Evolutionary conservation across 2,113 vertebrate species (phyloP).

Genomic region (Arenaria interpres): DNA sequence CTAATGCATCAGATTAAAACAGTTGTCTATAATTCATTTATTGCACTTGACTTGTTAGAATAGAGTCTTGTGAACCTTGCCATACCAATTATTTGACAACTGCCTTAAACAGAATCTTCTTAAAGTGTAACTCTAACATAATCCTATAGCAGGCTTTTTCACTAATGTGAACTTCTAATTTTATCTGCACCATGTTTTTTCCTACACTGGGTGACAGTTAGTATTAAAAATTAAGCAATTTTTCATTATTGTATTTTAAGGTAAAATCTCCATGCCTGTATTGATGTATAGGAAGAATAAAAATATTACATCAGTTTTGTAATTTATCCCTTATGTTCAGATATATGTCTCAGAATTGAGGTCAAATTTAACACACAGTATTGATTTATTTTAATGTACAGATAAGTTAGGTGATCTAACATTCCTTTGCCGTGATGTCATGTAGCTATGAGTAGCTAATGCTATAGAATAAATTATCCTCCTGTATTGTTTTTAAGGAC

Average conservation of each 20-base stretch:
- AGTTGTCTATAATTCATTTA: not conserved
- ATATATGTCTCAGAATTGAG: not conserved
- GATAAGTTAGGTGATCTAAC: not conserved
- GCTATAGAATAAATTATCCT: not conserved
- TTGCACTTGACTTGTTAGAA: not conserved
- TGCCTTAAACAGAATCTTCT: not conserved
- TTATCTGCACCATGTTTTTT: not conserved
- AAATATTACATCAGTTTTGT: not conserved
- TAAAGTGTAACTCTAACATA: not conserved
- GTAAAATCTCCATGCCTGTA: not conserved
- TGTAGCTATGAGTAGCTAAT: not conserved
- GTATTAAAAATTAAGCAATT: not conserved
- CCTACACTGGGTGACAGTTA: not conserved
- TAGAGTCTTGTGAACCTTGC: not conserved
- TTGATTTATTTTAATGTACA: not conserved
- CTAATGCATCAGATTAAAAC: not conserved
- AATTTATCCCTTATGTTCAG: not conserved
- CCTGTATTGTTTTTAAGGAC: not conserved
- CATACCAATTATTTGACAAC: not conserved
- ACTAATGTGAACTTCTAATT: not conserved
- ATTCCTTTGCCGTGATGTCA: not conserved
- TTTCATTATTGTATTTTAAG: not conserved
- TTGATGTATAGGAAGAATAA: not conserved
- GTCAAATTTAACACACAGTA: not conserved
- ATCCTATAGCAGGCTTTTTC: not conserved